Evolutionary conservation across 2,888 invertebrate genomes (phyloP), one percentile per base, ranked within the genome.

Genomic region (Marasmarcha lunaedactyla): DNA sequence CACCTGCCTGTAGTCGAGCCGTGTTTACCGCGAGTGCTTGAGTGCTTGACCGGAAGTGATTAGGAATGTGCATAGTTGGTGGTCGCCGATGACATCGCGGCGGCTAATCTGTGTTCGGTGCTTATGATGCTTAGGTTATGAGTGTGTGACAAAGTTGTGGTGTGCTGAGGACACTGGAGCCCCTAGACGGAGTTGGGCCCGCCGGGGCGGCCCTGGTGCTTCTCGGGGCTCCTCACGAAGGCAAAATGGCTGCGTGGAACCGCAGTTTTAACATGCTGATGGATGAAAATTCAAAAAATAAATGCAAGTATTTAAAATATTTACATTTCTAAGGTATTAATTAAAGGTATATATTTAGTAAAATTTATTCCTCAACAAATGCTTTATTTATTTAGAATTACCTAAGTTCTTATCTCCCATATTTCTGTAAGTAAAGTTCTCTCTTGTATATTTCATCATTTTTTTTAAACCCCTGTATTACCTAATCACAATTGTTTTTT

Each of bases 221-320:
- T 77, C 84, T 83, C 71, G 84, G 84, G 84, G 83, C 84, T 83
- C 83, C 84, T 62, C 81, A 81, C 81, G 78, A 79, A 79, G 85
- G 86, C 84, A 86, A 86, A 78, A 88, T 88, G 88, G 88, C 88
- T 65, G 84, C 84, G 85, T 89, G 89, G 89, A 89, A 89, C 71
- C 89, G 89, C 79, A 89, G 89, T 76, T 86, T 88, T 76, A 81
- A 72, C 69, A 86, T 89, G 87, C 87, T 89, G 65, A 87, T 89
- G 88, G 89, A 89, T 55, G 84, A 84, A 71, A 89, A 88, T 81
- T 86, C 85, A 68, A 89, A 89, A 81, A 86, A 86, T 60, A 89
- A 89, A 85, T 79, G 89, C 89, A 71, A 87, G 88, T 86, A 10
- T 12, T 20, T 15, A 6, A 35, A 20, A n/a, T n/a, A n/a, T n/a